Percentiles rank a stretch among this genome's conserved stretches.
These are phyloP conservation scores for Agapornis roseicollis DNA, from an alignment of 2,113 vertebrate genomes.

Conservation along the genomic window DNA sequence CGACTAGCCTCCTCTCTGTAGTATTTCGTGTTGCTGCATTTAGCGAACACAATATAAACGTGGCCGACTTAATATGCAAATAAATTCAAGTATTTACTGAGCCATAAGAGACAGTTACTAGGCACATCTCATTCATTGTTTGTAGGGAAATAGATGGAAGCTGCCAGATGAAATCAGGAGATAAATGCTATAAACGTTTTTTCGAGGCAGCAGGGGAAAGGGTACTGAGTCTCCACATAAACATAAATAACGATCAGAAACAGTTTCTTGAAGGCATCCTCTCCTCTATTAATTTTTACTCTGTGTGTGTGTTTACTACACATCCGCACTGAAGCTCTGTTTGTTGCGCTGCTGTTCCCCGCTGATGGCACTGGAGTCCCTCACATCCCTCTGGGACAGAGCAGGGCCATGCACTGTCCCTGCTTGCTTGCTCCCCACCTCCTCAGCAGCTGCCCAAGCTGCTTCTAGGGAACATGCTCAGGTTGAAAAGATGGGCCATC, in stretches of 20 bases:
- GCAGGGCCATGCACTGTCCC: not conserved
- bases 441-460: not conserved
- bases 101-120: slow-evolving; percentile 55
- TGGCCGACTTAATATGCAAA: slow-evolving; percentile 60
- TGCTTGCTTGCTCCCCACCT: accelerated
- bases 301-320: not conserved
- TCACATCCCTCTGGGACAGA: not conserved
- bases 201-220: slow-evolving; percentile 5
- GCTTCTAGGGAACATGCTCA: not conserved
- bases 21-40: slow-evolving; percentile 7
- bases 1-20: not conserved
- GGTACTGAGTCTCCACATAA: not conserved
- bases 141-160: slow-evolving; percentile 44
- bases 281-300: not conserved
- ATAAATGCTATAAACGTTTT: slow-evolving; percentile 41
- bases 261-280: not conserved
- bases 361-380: no score
- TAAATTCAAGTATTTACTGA: slow-evolving; percentile 67
- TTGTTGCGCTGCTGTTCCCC: not conserved
- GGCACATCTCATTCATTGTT: slow-evolving; percentile 52
- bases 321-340: not conserved
- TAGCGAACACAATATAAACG: not conserved
- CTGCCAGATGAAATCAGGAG: slow-evolving; percentile 39
- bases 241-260: not conserved
- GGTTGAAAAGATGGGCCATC: not conserved